phyloP scores from a whole-genome alignment of 2,888 invertebrate species.

The Cerastis rubricosa region DNA sequence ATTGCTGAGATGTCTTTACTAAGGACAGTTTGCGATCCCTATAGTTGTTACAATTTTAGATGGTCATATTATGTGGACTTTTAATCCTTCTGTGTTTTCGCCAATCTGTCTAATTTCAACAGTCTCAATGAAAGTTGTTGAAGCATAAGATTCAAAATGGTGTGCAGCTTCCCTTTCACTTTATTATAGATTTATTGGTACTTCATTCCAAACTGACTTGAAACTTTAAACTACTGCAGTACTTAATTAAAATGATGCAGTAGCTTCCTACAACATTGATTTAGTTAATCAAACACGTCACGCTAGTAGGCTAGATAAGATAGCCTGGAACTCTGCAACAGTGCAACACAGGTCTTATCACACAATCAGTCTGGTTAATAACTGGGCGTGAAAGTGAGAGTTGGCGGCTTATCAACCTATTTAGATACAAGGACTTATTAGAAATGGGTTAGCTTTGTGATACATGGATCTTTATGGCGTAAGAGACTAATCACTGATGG shows the following conservation, averaged over 20 bases:
- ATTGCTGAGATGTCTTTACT: not conserved
- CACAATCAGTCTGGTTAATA: slow-evolving; percentile 33
- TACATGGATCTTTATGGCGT: not conserved
- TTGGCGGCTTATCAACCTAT: slow-evolving; percentile 31
- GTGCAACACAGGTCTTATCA: slow-evolving; percentile 42
- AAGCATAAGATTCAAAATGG: not conserved
- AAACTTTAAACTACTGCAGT: slow-evolving; percentile 11
- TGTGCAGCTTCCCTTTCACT: not conserved
- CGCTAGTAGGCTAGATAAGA: slow-evolving; percentile 56
- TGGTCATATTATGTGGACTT: not conserved
- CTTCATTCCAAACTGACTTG: not conserved
- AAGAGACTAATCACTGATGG: not conserved
- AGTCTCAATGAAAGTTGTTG: not conserved
- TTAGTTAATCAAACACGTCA: slow-evolving; percentile 59
- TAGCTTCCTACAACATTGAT: slow-evolving; percentile 57
- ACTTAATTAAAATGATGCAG: slow-evolving; percentile 42
- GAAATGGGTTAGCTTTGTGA: slow-evolving; percentile 34
- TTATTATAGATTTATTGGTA: not conserved
- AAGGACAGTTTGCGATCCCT: not conserved
- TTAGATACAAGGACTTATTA: slow-evolving; percentile 17
- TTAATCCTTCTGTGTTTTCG: not conserved
- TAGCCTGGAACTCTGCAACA: slow-evolving; percentile 54
- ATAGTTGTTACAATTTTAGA: not conserved
- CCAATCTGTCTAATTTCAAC: not conserved
- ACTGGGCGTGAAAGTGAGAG: slow-evolving; percentile 45